Percentiles rank a stretch among this genome's conserved stretches.
These are phyloP conservation scores for Petromus typicus DNA, from an alignment of 2,113 vertebrate species.

Conservation along the genomic window DNA sequence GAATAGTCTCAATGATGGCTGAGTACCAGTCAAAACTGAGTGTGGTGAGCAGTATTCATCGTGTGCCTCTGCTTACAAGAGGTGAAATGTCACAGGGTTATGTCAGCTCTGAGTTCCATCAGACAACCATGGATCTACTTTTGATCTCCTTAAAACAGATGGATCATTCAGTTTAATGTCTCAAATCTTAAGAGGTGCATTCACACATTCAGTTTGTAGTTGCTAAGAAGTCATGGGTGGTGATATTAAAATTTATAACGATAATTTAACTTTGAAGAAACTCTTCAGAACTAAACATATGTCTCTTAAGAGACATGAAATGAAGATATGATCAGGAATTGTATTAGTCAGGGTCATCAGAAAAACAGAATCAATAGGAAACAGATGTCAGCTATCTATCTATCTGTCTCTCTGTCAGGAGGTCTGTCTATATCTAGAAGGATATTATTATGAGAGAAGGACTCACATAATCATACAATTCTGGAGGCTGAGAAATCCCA, in stretches of 20 bases:
- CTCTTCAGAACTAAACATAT: conserved; percentile 5
- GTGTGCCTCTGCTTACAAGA: not conserved
- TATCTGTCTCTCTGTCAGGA: no score
- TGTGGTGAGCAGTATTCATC: not conserved
- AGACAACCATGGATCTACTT: not conserved
- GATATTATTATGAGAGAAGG: not conserved
- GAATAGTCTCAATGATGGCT: not conserved
- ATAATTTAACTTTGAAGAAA: conserved; percentile 41
- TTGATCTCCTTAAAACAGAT: not conserved
- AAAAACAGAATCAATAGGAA: not conserved
- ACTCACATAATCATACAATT: not conserved
- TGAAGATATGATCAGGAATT: not conserved
- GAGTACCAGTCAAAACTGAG: not conserved
- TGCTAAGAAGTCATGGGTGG: not conserved
- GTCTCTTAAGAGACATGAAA: not conserved
- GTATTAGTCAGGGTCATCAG: not conserved
- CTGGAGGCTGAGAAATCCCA: not conserved
- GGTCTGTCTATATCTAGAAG: not conserved
- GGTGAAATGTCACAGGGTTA: not conserved
- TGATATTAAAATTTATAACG: conserved; percentile 31
- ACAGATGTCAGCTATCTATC: not conserved
- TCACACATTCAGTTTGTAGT: not conserved
- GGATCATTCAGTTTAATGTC: not conserved
- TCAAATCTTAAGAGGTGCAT: not conserved
- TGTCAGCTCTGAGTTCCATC: not conserved